These are phyloP conservation scores for Caenorhabditis sulstoni DNA, from an alignment of 2,888 invertebrate genomes.

Conservation along the genomic window DNA sequence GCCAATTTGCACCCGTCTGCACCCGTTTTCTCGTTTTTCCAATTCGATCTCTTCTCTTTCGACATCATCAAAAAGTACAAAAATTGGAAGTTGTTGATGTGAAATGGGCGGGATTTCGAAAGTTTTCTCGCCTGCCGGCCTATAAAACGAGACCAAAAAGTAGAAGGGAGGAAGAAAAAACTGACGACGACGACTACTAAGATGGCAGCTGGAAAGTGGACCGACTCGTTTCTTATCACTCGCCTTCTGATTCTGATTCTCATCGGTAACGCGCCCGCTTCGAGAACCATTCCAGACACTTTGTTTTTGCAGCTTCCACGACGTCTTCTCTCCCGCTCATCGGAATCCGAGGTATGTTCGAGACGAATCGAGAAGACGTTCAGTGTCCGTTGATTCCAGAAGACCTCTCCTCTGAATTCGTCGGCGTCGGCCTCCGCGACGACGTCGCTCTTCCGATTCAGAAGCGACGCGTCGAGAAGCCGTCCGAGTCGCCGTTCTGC, in stretches of 20 bases:
- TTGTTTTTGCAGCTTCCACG: slow-evolving; percentile 29
- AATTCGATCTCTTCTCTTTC: slow-evolving; percentile 30
- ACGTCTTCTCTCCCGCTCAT: slow-evolving; percentile 29
- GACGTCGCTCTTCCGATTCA: slow-evolving; percentile 29
- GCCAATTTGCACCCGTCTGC: slow-evolving; percentile 8
- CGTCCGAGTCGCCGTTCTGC: slow-evolving; percentile 24
- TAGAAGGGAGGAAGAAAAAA: not conserved
- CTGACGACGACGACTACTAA: too few relatives aligned
- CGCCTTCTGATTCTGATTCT: slow-evolving; percentile 15
- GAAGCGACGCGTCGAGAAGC: slow-evolving; percentile 34
- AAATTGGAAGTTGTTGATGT: slow-evolving; percentile 21
- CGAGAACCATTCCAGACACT: not conserved
- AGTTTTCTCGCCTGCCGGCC: not conserved
- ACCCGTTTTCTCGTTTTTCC: slow-evolving; percentile 4
- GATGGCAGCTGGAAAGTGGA: not conserved
- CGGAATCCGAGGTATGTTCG: slow-evolving; percentile 36
- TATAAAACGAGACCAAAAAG: slow-evolving; percentile 33
- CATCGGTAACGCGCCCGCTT: slow-evolving; percentile 27
- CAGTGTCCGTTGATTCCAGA: slow-evolving; percentile 9
- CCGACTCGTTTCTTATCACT: slow-evolving; percentile 39
- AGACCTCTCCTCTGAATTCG: slow-evolving; percentile 41
- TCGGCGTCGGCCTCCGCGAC: slow-evolving; percentile 51
- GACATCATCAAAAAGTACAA: slow-evolving; percentile 47
- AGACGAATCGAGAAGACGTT: not conserved
- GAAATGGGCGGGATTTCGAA: slow-evolving; percentile 11